phyloP scores from a whole-genome alignment of 2,113 vertebrate species.

The Phaethon lepturus region DNA sequence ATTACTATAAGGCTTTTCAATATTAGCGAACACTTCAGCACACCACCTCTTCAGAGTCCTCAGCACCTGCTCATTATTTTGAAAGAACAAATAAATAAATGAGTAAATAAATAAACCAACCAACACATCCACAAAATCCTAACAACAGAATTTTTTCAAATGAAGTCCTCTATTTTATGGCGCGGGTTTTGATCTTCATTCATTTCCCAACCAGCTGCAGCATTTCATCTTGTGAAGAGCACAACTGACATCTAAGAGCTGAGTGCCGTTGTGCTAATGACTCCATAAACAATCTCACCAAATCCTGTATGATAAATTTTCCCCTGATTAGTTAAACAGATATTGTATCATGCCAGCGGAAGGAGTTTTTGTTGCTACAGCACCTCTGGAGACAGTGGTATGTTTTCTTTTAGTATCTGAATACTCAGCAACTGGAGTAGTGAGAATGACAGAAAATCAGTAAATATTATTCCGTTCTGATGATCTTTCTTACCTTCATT shows the following conservation, averaged over 20 bases:
- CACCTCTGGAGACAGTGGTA: slow-evolving; percentile 65
- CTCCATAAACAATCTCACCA: slow-evolving; percentile 71
- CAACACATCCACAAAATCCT: not conserved
- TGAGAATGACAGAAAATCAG: slow-evolving; percentile 68
- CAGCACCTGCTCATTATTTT: not conserved
- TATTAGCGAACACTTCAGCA: not conserved
- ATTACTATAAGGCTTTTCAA: not conserved
- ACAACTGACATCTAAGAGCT: slow-evolving; percentile 60
- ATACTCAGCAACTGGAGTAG: slow-evolving; percentile 62
- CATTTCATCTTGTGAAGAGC: slow-evolving; percentile 66
- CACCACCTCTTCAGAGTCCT: not conserved
- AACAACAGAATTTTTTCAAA: not conserved
- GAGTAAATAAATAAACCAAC: not conserved
- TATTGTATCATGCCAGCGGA: slow-evolving; percentile 52
- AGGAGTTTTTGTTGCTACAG: slow-evolving; percentile 77
- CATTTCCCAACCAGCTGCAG: slow-evolving; percentile 66
- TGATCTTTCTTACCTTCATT: not conserved
- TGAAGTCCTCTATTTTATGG: slow-evolving; percentile 39
- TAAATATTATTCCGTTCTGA: not conserved
- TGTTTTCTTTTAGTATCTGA: slow-evolving; percentile 73
- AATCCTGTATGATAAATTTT: slow-evolving; percentile 78
- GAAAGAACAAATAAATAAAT: not conserved
- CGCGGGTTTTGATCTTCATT: not conserved
- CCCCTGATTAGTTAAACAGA: slow-evolving; percentile 84
- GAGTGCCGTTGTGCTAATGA: slow-evolving; percentile 55